Percentiles rank a stretch among this genome's conserved stretches.
Evolutionary conservation across 2,113 vertebrate species (phyloP).

Genomic region (Notarius lentiginosus): DNA sequence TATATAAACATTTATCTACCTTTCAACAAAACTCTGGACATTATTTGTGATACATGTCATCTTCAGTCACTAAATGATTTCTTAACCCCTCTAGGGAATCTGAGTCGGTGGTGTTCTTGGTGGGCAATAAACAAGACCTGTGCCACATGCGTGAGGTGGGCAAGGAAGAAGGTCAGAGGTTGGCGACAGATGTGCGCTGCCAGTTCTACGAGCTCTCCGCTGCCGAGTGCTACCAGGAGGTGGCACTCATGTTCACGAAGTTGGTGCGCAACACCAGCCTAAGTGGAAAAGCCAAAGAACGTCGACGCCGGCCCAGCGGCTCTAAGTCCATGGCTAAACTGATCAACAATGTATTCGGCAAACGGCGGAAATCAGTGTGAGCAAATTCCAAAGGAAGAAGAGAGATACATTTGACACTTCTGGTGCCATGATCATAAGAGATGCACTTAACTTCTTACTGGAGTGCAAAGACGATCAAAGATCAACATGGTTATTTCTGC

Average conservation of each 20-base stretch:
- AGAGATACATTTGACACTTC: constrained; percentile 25
- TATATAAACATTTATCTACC: not conserved
- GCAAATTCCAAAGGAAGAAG: not conserved
- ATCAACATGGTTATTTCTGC: not conserved
- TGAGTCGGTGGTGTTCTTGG: constrained; percentile 75
- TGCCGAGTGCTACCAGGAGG: constrained; percentile 83
- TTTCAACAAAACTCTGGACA: not conserved
- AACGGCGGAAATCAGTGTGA: constrained; percentile 86
- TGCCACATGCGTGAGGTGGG: constrained; percentile 82
- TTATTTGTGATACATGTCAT: not conserved
- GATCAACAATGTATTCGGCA: constrained; percentile 87
- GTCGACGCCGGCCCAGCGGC: constrained; percentile 78
- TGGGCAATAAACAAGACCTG: constrained; percentile 89
- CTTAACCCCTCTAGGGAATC: constrained; percentile 65
- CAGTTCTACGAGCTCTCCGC: constrained; percentile 87
- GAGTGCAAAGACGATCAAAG: not conserved
- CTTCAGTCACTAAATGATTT: not conserved
- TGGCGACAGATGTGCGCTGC: constrained; percentile 77
- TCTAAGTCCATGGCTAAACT: constrained; percentile 86
- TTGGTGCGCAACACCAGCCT: constrained; percentile 71
- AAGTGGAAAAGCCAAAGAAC: constrained; percentile 75
- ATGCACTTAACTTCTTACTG: constrained; percentile 7
- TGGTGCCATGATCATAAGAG: constrained; percentile 3
- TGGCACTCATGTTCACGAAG: constrained; percentile 79
- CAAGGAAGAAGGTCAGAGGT: constrained; percentile 79